Evolutionary conservation across 1,140 invertebrate species (phyloP), one percentile per base, ranked within the genome.

Genomic region (Dendroctonus valens): DNA sequence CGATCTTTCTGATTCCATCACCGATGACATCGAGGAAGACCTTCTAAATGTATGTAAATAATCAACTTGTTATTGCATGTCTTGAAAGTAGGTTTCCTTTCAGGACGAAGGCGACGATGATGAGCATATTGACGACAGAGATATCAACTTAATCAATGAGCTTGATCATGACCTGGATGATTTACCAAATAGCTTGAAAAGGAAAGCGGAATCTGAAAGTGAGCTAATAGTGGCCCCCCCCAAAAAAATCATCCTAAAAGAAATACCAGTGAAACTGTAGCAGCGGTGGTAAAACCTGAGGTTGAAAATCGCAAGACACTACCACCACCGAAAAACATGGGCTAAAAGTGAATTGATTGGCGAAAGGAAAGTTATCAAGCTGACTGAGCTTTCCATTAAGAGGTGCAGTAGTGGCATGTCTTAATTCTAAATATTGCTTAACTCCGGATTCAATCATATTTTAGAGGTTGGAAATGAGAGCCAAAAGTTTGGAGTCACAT

Each of bases 401-500:
- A 90, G 76, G 83, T 83, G 79, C 75, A 3, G 14, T 39, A 40
- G 41, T 41, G 38, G 37, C 38, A 40, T 55, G 38, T 1, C 26
- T 26, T 26, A 26, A 26, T 26, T 26, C 26, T 2, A 26, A 26
- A 26, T 26, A 26, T 26, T 26, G 26, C 26, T 26, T 2, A 26
- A 26, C 26, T 26, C 26, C 26, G 26, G 3, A 67, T 52, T 59
- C 64, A 52, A 9, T 52, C 0, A 52, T 4, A 52, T 14, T 52
- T 73, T 62, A 84, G 75, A 82, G 88, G 59, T 73, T 91, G 53
- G 89, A 91, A 77, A 83, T 91, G 83, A 83, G 90, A 71, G 89
- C 89, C 3, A 91, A 91, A 87, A 91, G 73, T 92, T 92, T 81
- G 90, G 89, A 38, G 75, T 88, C n/a, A 80, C 84, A 80, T 46